Conservation (phyloP, 2,797 vertebrate genomes). For the Sebastes taczanowskii region DNA sequence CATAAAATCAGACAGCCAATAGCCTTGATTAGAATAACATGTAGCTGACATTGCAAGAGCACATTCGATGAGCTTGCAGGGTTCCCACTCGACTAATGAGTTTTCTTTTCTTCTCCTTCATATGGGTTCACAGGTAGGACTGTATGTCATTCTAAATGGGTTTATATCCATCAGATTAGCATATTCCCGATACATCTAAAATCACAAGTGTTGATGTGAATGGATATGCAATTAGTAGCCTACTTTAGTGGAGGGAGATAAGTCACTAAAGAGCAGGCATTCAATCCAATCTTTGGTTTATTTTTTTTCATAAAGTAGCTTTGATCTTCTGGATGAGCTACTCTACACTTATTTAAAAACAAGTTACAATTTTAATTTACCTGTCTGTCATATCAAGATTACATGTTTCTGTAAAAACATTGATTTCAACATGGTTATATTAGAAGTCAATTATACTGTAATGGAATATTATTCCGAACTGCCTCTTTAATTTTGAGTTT, state of each 20-base stretch:
- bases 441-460: neutral
- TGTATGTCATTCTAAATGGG: neutral
- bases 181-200: neutral
- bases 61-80: conserved; percentile 24
- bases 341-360: neutral
- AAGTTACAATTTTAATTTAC: accelerated
- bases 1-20: conserved; percentile 14
- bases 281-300: neutral
- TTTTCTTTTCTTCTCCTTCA: neutral
- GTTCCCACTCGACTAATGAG: neutral
- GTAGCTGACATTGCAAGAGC: conserved; percentile 10
- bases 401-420: neutral
- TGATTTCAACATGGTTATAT: neutral
- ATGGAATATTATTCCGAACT: neutral
- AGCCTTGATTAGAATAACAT: conserved; percentile 23
- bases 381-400: neutral
- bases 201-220: neutral
- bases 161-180: neutral
- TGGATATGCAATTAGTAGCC: neutral
- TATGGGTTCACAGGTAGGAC: neutral
- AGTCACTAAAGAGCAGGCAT: neutral
- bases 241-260: neutral
- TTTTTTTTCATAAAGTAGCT: neutral
- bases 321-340: neutral
- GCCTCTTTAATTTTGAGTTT: neutral